These are phyloP conservation scores for Bradynema listronoti DNA, from an alignment of 1,140 invertebrate species.

Conservation along the genomic window DNA sequence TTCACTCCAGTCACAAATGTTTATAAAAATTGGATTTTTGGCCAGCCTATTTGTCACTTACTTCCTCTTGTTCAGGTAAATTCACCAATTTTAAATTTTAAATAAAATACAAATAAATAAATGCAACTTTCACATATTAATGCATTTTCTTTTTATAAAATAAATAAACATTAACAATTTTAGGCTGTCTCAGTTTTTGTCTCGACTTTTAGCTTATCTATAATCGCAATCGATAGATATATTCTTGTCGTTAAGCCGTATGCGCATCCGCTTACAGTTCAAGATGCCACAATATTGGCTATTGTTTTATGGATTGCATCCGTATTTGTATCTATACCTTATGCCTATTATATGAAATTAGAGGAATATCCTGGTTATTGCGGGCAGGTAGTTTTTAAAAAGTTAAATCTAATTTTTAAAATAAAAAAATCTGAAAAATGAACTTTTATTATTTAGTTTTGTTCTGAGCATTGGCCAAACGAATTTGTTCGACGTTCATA, in stretches of 20 bases:
- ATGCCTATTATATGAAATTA: constrained; percentile 56
- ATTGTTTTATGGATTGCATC: constrained; percentile 54
- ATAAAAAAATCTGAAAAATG: constrained; percentile 6
- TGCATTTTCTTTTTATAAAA: constrained; percentile 8
- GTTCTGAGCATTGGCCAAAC: constrained; percentile 51
- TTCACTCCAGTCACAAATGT: constrained; percentile 69
- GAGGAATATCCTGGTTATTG: constrained; percentile 42
- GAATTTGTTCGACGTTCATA: constrained; percentile 36
- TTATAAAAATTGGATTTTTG: constrained; percentile 59
- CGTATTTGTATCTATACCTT: constrained; percentile 55
- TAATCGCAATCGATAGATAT: constrained; percentile 57
- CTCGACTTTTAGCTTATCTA: constrained; percentile 49
- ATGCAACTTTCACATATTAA: background rate
- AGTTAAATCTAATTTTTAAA: background rate
- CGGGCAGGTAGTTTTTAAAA: constrained; percentile 17
- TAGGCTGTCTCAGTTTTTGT: constrained; percentile 50
- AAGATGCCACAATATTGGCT: constrained; percentile 34
- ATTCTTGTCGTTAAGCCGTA: constrained; percentile 49
- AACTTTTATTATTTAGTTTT: constrained; percentile 34
- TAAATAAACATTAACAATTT: constrained; percentile 7
- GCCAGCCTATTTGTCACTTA: constrained; percentile 56
- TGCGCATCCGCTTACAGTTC: constrained; percentile 34
- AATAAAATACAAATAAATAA: background rate
- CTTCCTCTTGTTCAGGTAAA: constrained; percentile 57
- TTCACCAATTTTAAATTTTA: background rate